A percentile compares a stretch with the other conserved stretches of the same genome.
phyloP scores from a whole-genome alignment of 2,113 vertebrate species.

The Pollachius pollachius region DNA sequence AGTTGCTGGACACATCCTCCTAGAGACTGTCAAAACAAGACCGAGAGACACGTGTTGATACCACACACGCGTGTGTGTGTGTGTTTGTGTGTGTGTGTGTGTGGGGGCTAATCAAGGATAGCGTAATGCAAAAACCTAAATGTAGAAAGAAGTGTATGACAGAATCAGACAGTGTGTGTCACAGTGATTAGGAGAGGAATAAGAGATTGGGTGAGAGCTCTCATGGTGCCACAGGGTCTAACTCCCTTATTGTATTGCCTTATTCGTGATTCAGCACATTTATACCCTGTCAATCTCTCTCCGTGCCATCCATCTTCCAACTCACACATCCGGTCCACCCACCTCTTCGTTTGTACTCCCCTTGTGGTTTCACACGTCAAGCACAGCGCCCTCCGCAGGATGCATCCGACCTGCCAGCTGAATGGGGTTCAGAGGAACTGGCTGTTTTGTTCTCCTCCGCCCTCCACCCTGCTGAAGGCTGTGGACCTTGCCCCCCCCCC shows the following conservation, averaged over 20 bases:
- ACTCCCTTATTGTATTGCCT: not conserved
- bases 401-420: too few species aligned
- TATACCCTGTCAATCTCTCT: too few species aligned
- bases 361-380: too few species aligned
- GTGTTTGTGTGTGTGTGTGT: slow-evolving; percentile 28
- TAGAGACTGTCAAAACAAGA: slow-evolving; percentile 65
- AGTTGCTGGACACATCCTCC: slow-evolving; percentile 52
- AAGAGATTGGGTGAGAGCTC: slow-evolving; percentile 9
- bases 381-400: too few species aligned
- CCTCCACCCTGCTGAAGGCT: not conserved
- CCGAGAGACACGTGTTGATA: slow-evolving; percentile 36
- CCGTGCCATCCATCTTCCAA: too few species aligned
- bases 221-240: slow-evolving; percentile 21
- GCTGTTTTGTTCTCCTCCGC: not conserved
- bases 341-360: too few species aligned
- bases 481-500: slow-evolving; percentile 24
- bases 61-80: slow-evolving; percentile 1
- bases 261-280: too few species aligned
- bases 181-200: slow-evolving; percentile 36
- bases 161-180: not conserved
- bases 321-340: too few species aligned
- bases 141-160: too few species aligned
- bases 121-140: not conserved
- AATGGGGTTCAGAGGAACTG: too few species aligned
- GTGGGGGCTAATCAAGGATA: not conserved